Conservation (phyloP, 2,113 vertebrate genomes). For the Scomber japonicus region DNA sequence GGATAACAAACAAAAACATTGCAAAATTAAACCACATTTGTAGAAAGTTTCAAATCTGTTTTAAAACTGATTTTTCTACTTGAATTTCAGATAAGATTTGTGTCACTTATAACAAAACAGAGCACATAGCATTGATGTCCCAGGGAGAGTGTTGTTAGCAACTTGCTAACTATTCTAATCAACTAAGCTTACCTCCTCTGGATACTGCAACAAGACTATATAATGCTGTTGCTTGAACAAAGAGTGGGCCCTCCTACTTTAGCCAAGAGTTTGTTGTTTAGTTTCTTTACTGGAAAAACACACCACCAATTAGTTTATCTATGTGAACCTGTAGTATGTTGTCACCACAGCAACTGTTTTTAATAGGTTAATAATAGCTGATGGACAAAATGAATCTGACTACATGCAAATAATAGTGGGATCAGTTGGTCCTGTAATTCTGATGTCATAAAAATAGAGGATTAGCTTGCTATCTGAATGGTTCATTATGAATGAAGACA, state of each 20-base stretch:
- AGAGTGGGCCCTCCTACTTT: not conserved
- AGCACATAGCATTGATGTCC: no score
- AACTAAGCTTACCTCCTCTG: slow-evolving; percentile 11
- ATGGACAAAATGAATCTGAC: not conserved
- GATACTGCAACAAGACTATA: slow-evolving; percentile 14
- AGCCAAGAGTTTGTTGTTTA: not conserved
- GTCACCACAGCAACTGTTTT: not conserved
- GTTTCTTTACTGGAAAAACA: not conserved
- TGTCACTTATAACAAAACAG: not conserved
- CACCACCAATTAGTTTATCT: not conserved
- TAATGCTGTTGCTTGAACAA: not conserved
- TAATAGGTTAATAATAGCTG: no score
- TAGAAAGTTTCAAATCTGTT: not conserved
- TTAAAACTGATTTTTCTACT: not conserved
- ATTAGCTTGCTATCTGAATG: not conserved
- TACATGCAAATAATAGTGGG: slow-evolving; percentile 19
- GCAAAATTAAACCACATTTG: not conserved
- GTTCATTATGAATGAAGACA: not conserved
- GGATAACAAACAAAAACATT: not conserved
- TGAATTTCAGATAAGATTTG: not conserved
- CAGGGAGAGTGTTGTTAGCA: not conserved
- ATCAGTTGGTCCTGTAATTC: not conserved
- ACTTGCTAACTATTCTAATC: not conserved
- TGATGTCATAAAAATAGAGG: not conserved
- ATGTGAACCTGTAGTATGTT: not conserved